Evolutionary conservation across 2,888 invertebrate species (phyloP).

Genomic region (Lasioglossum morio): DNA sequence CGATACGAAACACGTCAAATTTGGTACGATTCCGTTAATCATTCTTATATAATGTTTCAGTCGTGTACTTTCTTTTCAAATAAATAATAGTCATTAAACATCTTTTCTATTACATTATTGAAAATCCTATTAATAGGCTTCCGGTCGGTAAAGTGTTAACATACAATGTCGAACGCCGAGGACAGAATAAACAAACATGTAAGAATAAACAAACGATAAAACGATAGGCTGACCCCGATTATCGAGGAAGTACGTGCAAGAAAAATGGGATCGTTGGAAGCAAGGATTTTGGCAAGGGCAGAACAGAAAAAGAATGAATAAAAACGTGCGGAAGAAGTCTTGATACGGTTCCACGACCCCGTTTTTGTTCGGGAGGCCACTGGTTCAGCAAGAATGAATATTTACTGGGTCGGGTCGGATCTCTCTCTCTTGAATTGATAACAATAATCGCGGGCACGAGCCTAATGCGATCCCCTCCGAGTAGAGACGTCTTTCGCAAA

Average conservation of each 20-base stretch:
- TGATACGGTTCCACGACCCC: neutral
- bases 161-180: neutral
- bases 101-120: too few species aligned
- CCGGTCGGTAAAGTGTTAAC: too few species aligned
- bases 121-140: too few species aligned
- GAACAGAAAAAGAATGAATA: neutral
- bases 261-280: neutral
- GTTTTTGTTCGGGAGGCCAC: neutral
- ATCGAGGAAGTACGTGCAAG: neutral
- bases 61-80: too few species aligned
- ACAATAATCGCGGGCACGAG: conserved; percentile 1
- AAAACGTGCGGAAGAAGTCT: neutral
- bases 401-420: neutral
- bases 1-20: too few species aligned
- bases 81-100: too few species aligned
- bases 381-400: neutral
- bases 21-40: too few species aligned
- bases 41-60: too few species aligned
- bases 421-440: neutral
- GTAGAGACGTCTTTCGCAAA: neutral
- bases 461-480: neutral
- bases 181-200: neutral
- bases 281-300: neutral
- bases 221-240: neutral
- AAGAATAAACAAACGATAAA: neutral